Evolutionary conservation across 2,797 vertebrate genomes (phyloP), one percentile per base, ranked within the genome.

Genomic region (Psittacula echo): DNA sequence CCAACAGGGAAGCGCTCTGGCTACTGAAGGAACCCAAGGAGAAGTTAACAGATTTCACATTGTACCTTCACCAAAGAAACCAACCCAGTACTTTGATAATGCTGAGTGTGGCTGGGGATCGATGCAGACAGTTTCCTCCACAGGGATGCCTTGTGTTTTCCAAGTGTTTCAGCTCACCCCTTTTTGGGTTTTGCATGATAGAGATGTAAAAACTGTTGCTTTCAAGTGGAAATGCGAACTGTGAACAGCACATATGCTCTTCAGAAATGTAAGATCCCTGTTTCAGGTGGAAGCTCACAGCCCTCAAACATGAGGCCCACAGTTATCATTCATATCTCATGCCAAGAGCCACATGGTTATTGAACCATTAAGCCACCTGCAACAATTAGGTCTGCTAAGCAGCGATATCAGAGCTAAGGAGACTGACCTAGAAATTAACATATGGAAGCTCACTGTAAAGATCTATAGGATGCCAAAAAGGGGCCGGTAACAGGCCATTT

Each of bases 171-270:
- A 5, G 34, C 32, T 73, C 54, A 89, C 21, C 53, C 58, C 6
- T 26, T 39, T 47, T 42, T 23, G n/a, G 53, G 34, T 51, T 45
- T 34, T 45, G 7, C 32, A 21, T 16, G n/a, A 12, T 7, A 45
- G 62, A 78, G 41, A 70, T 39, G 34, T 18, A 81, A 72, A 86
- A 81, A 5, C n/a, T n/a, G 3, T 41, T 76, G 64, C 39, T 90
- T 88, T 67, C 73, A 83, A 54, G n/a, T 32, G 50, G 67, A 79
- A 85, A 54, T 27, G 50, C 45, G 81, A 81, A 61, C 9, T 10
- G 41, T 47, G 11, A 0, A 0, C 16, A 2, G 72, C 27, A 85
- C 7, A 9, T 11, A 53, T 0, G 1, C 30, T 53, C 42, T 42
- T 61, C 95, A 79, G 75, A 89, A 82, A 54, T 2, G 1, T 4